Evolutionary conservation across 2,113 vertebrate genomes (phyloP).

Genomic region (Bambusicola thoracicus): DNA sequence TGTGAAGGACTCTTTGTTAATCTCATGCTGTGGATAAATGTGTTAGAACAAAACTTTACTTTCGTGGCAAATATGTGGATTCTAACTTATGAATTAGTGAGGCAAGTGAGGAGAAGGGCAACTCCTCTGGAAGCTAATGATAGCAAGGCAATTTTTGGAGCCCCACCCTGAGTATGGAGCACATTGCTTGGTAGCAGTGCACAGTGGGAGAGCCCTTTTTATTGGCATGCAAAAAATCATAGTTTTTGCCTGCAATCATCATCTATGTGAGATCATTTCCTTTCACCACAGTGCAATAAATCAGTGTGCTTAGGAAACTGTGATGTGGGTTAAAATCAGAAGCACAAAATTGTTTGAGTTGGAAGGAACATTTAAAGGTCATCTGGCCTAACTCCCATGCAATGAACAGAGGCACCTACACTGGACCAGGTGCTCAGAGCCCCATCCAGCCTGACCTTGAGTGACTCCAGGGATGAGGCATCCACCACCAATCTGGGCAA

Average conservation of each 20-base stretch:
- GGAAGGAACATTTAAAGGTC: too few relatives aligned
- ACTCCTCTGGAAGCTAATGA: not conserved
- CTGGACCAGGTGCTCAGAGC: too few relatives aligned
- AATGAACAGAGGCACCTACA: too few relatives aligned
- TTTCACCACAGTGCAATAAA: not conserved
- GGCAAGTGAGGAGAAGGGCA: not conserved
- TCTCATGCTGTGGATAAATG: constrained; percentile 3
- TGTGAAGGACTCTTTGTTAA: not conserved
- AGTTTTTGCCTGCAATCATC: not conserved
- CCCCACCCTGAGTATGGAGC: not conserved
- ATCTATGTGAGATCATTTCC: not conserved
- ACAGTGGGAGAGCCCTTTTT: not conserved
- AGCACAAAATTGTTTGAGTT: too few relatives aligned
- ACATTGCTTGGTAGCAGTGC: not conserved
- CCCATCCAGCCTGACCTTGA: too few relatives aligned
- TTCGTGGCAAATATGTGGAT: not conserved
- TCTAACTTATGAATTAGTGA: not conserved
- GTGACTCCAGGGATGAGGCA: too few relatives aligned
- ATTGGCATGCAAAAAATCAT: not conserved
- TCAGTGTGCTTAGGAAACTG: not conserved
- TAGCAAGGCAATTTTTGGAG: not conserved
- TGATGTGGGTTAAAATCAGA: not conserved
- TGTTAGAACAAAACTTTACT: constrained; percentile 7
- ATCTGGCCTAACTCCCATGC: too few relatives aligned
- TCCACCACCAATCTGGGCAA: too few relatives aligned